Conservation (phyloP, 2,797 vertebrate genomes). For the Capromys pilorides region DNA sequence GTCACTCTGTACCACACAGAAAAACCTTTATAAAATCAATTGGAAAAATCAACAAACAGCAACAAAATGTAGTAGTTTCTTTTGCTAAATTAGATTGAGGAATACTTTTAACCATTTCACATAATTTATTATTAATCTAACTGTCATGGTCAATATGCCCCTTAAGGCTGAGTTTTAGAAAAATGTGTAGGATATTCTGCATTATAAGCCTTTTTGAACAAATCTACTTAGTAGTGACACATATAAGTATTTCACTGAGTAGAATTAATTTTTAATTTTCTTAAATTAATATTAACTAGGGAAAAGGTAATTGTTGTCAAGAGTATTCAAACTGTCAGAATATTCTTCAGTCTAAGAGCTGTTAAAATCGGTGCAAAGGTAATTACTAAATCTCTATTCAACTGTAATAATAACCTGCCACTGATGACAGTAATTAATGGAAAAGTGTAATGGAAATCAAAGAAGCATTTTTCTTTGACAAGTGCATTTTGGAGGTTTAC, state of each 20-base stretch:
- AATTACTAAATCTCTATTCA: conserved; percentile 92
- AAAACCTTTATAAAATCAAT: neutral
- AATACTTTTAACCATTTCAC: conserved; percentile 79
- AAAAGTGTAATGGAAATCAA: conserved; percentile 90
- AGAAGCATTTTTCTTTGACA: conserved; percentile 90
- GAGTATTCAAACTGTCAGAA: conserved; percentile 91
- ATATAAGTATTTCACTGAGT: conserved; percentile 85
- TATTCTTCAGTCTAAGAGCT: conserved; percentile 90
- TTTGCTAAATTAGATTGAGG: conserved; percentile 77
- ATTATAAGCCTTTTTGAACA: conserved; percentile 86
- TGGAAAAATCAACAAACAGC: neutral
- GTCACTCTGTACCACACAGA: neutral
- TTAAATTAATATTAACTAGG: conserved; percentile 89
- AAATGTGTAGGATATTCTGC: conserved; percentile 81
- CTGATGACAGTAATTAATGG: conserved; percentile 91
- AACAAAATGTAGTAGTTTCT: neutral
- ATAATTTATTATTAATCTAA: conserved; percentile 81
- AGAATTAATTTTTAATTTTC: conserved; percentile 89
- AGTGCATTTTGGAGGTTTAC: conserved; percentile 89
- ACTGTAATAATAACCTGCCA: conserved; percentile 93
- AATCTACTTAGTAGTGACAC: conserved; percentile 85
- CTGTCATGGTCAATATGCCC: conserved; percentile 70
- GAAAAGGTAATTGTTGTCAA: conserved; percentile 90
- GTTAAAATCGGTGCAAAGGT: conserved; percentile 90
- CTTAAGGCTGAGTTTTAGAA: conserved; percentile 80